Conservation (phyloP, 2,888 invertebrate genomes). For the Drosophila glabriapex region DNA sequence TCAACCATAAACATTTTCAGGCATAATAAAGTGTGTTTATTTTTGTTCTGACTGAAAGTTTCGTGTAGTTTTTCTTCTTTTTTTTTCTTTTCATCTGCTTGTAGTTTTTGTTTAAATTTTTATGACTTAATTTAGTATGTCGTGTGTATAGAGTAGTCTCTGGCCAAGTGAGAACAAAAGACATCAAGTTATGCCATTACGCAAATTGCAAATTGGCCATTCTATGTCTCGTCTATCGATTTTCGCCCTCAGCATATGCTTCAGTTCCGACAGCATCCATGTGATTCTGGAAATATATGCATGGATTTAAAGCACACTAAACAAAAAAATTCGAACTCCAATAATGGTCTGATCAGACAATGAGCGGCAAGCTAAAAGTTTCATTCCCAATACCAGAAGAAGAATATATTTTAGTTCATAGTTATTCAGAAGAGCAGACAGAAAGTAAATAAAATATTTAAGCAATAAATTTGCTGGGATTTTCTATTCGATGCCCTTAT, state of each 20-base stretch:
- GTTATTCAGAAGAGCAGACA: not conserved
- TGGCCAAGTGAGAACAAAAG: constrained; percentile 21
- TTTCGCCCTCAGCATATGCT: constrained; percentile 51
- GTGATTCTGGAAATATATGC: constrained; percentile 54
- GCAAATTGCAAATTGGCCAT: constrained; percentile 72
- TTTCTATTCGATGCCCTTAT: not conserved
- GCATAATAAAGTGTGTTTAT: constrained; percentile 74
- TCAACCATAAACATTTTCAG: constrained; percentile 72
- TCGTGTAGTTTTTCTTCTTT: constrained; percentile 38
- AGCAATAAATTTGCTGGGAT: not conserved
- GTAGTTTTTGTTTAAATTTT: constrained; percentile 67
- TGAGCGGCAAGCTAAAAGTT: not conserved
- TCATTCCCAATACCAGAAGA: not conserved
- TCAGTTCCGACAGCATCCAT: constrained; percentile 15
- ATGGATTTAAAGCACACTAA: constrained; percentile 33
- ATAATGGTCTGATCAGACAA: not conserved
- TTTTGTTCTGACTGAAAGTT: constrained; percentile 64
- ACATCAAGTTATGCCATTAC: constrained; percentile 57
- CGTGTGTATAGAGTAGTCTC: constrained; percentile 16
- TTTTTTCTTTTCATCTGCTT: constrained; percentile 7
- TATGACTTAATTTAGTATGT: constrained; percentile 70
- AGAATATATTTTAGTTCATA: not conserved
- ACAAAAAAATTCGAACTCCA: constrained; percentile 18
- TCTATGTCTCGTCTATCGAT: constrained; percentile 56
- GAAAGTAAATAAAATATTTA: not conserved